These are phyloP conservation scores for Papilio machaon DNA, from an alignment of 1,140 invertebrate species.

Conservation along the genomic window DNA sequence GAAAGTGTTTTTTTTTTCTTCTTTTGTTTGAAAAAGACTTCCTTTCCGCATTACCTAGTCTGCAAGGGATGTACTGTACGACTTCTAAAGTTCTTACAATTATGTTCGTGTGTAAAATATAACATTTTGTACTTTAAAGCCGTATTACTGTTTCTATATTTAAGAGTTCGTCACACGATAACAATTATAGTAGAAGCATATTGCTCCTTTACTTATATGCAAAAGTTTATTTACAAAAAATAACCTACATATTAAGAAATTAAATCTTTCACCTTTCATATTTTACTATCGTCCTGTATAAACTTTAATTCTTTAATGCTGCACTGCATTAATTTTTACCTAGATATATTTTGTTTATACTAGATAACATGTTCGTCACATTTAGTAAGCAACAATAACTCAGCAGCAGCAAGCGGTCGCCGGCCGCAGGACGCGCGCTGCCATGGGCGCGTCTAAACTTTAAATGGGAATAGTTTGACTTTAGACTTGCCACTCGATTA, in stretches of 20 bases:
- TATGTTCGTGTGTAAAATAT: not conserved
- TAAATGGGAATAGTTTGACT: conserved; percentile 39
- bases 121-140: not conserved
- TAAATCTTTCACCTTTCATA: too few relatives aligned
- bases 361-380: not conserved
- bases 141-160: not conserved
- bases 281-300: too few relatives aligned
- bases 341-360: not conserved
- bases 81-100: not conserved
- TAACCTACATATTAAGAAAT: too few relatives aligned
- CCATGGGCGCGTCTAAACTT: conserved; percentile 10
- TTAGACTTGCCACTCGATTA: conserved; percentile 36
- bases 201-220: too few relatives aligned
- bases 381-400: not conserved
- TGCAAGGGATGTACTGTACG: not conserved
- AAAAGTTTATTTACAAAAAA: too few relatives aligned
- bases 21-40: conserved; percentile 46
- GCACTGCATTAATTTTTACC: not conserved
- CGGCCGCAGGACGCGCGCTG: conserved; percentile 9
- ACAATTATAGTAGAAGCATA: too few relatives aligned
- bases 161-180: too few relatives aligned
- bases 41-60: conserved; percentile 51
- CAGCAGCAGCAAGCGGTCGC: not conserved
- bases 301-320: too few relatives aligned
- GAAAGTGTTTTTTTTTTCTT: conserved; percentile 59